phyloP scores from a whole-genome alignment of 2,797 vertebrate species.

The Buceros bicornis region DNA sequence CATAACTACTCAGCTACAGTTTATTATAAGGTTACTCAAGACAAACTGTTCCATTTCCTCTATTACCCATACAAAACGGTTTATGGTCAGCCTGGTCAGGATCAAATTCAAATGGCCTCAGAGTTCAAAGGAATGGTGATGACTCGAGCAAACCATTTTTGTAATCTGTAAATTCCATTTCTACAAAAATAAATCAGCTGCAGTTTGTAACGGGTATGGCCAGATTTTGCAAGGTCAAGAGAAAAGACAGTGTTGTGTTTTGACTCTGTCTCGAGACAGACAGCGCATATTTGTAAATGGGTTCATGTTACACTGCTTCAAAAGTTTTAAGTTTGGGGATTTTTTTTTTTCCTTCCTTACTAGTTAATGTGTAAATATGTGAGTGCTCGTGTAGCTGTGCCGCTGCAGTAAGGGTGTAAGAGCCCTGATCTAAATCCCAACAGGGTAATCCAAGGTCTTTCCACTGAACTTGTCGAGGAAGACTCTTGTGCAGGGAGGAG shows the following conservation, averaged over 20 bases:
- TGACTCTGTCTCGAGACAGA: slow-evolving; percentile 26
- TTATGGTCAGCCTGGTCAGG: slow-evolving; percentile 61
- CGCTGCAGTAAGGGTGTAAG: background rate
- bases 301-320: background rate
- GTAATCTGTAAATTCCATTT: slow-evolving; percentile 67
- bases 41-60: slow-evolving; percentile 70
- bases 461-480: fast-evolving
- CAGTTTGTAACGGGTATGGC: slow-evolving; percentile 19
- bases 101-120: slow-evolving; percentile 58
- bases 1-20: slow-evolving; percentile 42
- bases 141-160: slow-evolving; percentile 67
- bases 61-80: slow-evolving; percentile 60
- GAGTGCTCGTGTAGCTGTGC: background rate
- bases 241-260: slow-evolving; percentile 17
- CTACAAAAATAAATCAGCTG: slow-evolving; percentile 39
- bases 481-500: background rate
- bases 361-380: background rate
- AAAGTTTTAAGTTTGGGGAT: background rate
- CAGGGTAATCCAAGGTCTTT: background rate
- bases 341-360: background rate
- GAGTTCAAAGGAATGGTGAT: slow-evolving; percentile 66
- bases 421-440: background rate
- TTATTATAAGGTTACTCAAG: slow-evolving; percentile 70
- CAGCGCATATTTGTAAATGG: background rate
- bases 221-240: slow-evolving; percentile 57